phyloP scores from a whole-genome alignment of 2,113 vertebrate genomes.

The Lethenteron reissneri region DNA sequence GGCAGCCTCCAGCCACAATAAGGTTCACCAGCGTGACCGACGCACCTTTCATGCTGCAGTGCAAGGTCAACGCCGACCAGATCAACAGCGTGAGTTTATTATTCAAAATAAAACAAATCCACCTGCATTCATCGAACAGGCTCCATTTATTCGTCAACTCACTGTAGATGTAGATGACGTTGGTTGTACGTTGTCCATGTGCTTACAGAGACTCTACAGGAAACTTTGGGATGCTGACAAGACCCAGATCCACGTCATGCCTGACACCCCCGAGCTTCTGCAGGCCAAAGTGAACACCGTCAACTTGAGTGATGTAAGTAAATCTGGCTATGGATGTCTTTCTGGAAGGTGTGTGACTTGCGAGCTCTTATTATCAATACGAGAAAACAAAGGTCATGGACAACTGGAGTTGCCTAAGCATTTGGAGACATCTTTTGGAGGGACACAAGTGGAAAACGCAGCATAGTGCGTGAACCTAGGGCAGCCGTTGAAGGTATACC shows the following conservation, averaged over 20 bases:
- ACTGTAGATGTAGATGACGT: no score
- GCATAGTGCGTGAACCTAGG: no score
- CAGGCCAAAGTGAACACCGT: slow-evolving; percentile 26
- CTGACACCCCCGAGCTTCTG: slow-evolving; percentile 37
- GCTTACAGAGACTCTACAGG: slow-evolving; percentile 23
- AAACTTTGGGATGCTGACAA: slow-evolving; percentile 50
- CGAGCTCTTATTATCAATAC: no score
- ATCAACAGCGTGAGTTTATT: slow-evolving; percentile 41
- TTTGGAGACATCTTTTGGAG: no score
- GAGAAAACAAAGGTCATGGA: no score
- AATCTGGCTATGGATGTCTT: no score
- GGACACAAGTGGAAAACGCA: no score
- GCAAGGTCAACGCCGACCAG: slow-evolving; percentile 48
- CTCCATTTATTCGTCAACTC: neutral
- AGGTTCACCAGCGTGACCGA: slow-evolving; percentile 67
- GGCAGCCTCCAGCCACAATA: slow-evolving; percentile 34
- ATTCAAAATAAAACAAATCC: neutral
- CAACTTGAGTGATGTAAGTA: slow-evolving; percentile 27
- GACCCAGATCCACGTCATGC: slow-evolving; percentile 44
- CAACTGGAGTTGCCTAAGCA: no score
- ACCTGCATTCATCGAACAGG: neutral
- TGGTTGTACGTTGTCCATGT: no score
- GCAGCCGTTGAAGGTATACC: no score
- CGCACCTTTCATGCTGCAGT: slow-evolving; percentile 50
- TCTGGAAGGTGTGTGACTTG: no score